phyloP scores from a whole-genome alignment of 2,797 vertebrate genomes.

The Sebastolobus alascanus region DNA sequence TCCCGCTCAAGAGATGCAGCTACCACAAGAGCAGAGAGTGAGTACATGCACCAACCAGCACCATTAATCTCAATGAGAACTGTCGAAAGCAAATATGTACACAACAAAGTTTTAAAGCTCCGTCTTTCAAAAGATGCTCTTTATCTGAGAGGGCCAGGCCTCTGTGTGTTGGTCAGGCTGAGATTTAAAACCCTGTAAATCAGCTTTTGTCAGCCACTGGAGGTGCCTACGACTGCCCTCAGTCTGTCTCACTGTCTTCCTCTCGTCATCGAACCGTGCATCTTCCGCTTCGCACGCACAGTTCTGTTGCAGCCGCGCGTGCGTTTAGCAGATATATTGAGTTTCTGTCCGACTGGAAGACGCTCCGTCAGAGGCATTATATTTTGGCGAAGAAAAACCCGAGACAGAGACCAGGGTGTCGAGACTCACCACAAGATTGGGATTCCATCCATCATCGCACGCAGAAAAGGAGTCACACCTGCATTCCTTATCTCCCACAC shows the following conservation, averaged over 20 bases:
- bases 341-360: slow-evolving; percentile 64
- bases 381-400: slow-evolving; percentile 64
- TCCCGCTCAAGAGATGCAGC: slow-evolving; percentile 94
- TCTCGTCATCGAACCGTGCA: slow-evolving; percentile 13
- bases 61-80: slow-evolving; percentile 56
- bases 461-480: slow-evolving; percentile 58
- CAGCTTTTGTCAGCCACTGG: slow-evolving; percentile 73
- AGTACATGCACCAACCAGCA: slow-evolving; percentile 59
- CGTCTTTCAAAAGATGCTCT: slow-evolving; percentile 55
- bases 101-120: slow-evolving; percentile 55
- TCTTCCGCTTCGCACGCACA: not conserved
- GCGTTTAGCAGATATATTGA: slow-evolving; percentile 68
- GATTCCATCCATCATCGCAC: slow-evolving; percentile 64
- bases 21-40: slow-evolving; percentile 94
- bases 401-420: slow-evolving; percentile 46
- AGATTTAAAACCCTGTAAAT: slow-evolving; percentile 74
- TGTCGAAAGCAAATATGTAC: slow-evolving; percentile 57
- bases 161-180: slow-evolving; percentile 60
- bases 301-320: slow-evolving; percentile 18
- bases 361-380: slow-evolving; percentile 47
- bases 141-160: slow-evolving; percentile 74
- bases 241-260: slow-evolving; percentile 36
- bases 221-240: slow-evolving; percentile 59
- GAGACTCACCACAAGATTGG: slow-evolving; percentile 55
- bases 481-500: slow-evolving; percentile 54